Conservation (phyloP, 2,797 vertebrate species). For the Tragelaphus oryx region DNA sequence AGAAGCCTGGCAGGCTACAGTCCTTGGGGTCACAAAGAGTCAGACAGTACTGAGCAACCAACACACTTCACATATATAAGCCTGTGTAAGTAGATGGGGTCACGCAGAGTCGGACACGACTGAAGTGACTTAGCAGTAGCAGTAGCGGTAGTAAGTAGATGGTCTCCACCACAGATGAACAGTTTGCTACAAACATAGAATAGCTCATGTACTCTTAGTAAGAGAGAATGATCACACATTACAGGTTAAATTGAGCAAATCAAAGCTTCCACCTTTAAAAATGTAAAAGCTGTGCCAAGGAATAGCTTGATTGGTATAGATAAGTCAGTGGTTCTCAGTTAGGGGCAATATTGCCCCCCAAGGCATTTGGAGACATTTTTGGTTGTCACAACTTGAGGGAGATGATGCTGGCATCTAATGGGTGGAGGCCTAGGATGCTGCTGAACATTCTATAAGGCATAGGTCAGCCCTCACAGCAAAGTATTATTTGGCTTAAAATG, state of each 20-base stretch:
- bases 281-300: conserved; percentile 1
- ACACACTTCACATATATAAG: not conserved
- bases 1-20: not conserved
- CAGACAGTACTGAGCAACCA: not conserved
- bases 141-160: no score
- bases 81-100: no score
- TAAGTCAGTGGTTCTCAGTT: not conserved
- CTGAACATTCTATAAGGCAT: not conserved
- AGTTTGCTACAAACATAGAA: not conserved
- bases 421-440: not conserved
- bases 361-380: conserved; percentile 24
- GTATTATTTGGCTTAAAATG: not conserved
- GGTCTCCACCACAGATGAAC: not conserved
- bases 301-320: conserved; percentile 20
- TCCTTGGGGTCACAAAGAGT: not conserved
- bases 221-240: conserved; percentile 8
- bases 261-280: conserved; percentile 41
- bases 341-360: not conserved
- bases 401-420: not conserved
- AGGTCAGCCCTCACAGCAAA: not conserved
- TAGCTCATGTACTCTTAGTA: conserved; percentile 28
- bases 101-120: no score
- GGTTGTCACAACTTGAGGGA: not conserved
- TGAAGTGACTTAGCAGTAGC: no score
- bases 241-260: conserved; percentile 37